Evolutionary conservation across 1,140 invertebrate genomes (phyloP).

Genomic region (Drepana arcuata): DNA sequence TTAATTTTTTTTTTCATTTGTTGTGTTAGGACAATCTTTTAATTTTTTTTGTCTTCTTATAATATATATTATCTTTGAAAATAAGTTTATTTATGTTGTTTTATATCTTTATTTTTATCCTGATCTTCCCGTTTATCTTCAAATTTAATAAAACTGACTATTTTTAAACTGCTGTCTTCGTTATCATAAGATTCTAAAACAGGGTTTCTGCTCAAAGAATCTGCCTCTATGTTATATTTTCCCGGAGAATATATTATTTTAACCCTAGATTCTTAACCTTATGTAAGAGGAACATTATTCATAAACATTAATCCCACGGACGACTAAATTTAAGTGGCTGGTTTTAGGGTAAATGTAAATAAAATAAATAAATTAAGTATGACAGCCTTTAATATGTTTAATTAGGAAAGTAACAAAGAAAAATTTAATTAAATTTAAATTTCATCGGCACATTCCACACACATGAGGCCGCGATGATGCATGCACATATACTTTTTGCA

Average conservation of each 20-base stretch:
- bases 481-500: conserved; percentile 8
- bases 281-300: neutral
- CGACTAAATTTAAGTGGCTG: neutral
- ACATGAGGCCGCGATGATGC: conserved; percentile 2
- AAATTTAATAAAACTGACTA: no score
- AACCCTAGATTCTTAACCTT: neutral
- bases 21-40: conserved; percentile 15
- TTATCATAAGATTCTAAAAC: no score
- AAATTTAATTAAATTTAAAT: neutral
- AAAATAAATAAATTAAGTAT: neutral
- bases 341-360: neutral
- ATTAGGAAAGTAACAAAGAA: conserved; percentile 1
- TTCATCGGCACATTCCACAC: neutral
- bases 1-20: conserved; percentile 5
- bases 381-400: neutral
- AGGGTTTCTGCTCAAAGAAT: no score
- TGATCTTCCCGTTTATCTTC: no score
- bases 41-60: conserved; percentile 4
- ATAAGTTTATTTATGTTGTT: conserved; percentile 1
- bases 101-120: conserved; percentile 4
- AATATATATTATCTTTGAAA: neutral
- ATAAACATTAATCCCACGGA: neutral
- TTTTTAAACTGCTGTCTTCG: no score
- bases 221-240: no score
- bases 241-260: no score